Percentiles rank a stretch among this genome's conserved stretches.
phyloP scores from a whole-genome alignment of 2,888 invertebrate species.

The Deroplatys truncata region DNA sequence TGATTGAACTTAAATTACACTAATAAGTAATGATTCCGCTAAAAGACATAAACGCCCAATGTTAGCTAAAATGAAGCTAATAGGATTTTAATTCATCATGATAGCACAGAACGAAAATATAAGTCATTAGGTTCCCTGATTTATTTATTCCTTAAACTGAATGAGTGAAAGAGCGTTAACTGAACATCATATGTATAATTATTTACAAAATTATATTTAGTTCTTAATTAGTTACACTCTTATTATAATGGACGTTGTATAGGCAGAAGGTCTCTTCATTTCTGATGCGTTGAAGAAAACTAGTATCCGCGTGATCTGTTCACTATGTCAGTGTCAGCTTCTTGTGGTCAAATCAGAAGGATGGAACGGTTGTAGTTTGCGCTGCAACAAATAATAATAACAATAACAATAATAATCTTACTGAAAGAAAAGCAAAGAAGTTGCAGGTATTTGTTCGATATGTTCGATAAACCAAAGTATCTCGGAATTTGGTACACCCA shows the following conservation, averaged over 20 bases:
- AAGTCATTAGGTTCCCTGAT: background rate
- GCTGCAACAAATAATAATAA: background rate
- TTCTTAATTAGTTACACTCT: background rate
- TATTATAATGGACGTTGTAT: background rate
- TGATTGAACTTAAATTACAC: too few species aligned
- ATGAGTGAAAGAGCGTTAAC: background rate
- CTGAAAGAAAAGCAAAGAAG: too few species aligned
- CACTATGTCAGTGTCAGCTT: too few species aligned
- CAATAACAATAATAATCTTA: too few species aligned
- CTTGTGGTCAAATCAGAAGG: background rate
- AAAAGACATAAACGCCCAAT: too few species aligned
- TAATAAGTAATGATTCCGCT: too few species aligned
- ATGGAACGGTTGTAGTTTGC: background rate
- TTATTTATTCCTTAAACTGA: background rate
- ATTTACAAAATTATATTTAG: background rate
- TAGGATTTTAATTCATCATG: background rate
- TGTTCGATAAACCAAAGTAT: too few species aligned
- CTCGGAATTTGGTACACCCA: too few species aligned
- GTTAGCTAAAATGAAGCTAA: background rate
- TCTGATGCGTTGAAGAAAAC: background rate
- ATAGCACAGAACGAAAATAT: background rate
- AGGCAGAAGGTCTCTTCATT: background rate
- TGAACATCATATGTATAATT: background rate
- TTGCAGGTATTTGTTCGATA: too few species aligned
- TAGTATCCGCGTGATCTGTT: too few species aligned